Evolutionary conservation across 2,888 invertebrate species (phyloP), one percentile per base, ranked within the genome.

Genomic region (Acleris literana): DNA sequence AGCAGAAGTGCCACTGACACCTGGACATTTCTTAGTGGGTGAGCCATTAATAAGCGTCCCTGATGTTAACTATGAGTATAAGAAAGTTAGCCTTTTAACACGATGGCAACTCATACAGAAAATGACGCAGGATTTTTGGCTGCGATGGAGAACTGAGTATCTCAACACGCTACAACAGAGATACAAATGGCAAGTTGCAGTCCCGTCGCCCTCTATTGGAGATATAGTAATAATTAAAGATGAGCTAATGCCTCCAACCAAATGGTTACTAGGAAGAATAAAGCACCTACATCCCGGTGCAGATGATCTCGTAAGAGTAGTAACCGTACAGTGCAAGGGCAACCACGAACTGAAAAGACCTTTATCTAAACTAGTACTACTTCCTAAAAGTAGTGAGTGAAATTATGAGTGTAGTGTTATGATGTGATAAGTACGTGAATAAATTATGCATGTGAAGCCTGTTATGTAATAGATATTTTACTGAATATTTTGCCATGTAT

Each of bases 1-100:
- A 18, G 25, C 65, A 16, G 61, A 57, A 9, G 53, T 60, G n/a
- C 64, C 68, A 25, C 53, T 71, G 22, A 68, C 68, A 39, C 60
- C 68, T 13, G 49, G 49, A 18, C 49, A 49, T 20, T 49, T 49
- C 20, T 49, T 49, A 9, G 49, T 49, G 6, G 49, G 49, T 20
- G 49, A 33, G 51, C 49, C 49, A 9, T 49, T 49, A 49, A 20
- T 49, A 17, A 49, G 18, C 11, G 49, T 49, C 20, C 49, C 49
- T 49, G 49, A 49, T 2, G 6, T 49, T 2, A 18, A 18, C 18
- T 49, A 49, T 18, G 49, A 49, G 49, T 5, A 18, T 18, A 49
- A 20, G 11, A 49, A 18, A 20, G 49, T 49, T 2, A 6, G 44
- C 22, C 25, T 58, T 5, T 33, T 58, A 2, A 44, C 61, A 0